Base-by-base conservation (phyloP, 1,140 invertebrate species). In the Apis cerana region DNA sequence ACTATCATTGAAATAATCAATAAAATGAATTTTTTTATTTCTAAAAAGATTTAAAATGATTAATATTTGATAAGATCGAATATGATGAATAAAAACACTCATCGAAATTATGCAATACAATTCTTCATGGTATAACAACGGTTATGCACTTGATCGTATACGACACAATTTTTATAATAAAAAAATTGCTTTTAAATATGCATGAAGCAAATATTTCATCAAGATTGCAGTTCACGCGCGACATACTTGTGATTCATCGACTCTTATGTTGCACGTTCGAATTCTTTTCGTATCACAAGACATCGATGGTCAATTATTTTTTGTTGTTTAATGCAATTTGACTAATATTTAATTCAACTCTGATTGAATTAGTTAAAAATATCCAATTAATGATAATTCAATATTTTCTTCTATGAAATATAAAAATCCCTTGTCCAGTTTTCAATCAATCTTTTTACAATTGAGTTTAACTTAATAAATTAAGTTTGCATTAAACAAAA, bases 171-270 rank as follows among this genome's bases (percentile, higher is more conserved):
- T 88, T 88, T 71, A 59, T 56, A 58, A 80, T 54, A 76, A 85
- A 76, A 85, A 79, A 72, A 76, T 81, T 50, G 27, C 85, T 85
- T 23, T 75, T 88, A 80, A 87, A 88, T 88, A 88, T 88, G 75
- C 72, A 88, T 77, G 87, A 88, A 64, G 33, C 79, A 43, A 80
- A 85, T 82, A 83, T 85, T 88, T 88, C 86, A 88, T 88, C 83
- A 76, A n/a, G 83, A 81, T 85, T 88, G 87, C 87, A 80, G 76
- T 88, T 88, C 87, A 88, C 87, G 87, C 80, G 69, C 76, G 87
- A 72, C 87, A 88, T 76, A 88, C 87, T 88, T 88, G 80, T 88
- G 83, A 88, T 78, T 88, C 87, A 87, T 72, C 71, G 52, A 65
- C 33, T 75, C 33, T 65, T 67, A 48, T 52, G 75, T 74, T 27